Conservation (phyloP, 1,140 invertebrate species). For the Apis dorsata region DNA sequence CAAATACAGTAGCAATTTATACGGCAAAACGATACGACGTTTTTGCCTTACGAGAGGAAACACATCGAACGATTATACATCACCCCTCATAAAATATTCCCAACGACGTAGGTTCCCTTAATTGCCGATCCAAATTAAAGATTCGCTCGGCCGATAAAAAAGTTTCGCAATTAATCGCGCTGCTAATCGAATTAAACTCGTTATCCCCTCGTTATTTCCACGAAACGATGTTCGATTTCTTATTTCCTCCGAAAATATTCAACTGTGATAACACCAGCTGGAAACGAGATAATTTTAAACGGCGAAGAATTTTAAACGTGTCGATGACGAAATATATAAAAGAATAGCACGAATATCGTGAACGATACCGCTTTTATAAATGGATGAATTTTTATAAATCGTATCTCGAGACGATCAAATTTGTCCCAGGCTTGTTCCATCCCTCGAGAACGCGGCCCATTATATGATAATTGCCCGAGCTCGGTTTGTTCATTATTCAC, state of each 20-base stretch:
- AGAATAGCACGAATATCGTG: not conserved
- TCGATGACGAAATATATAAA: not conserved
- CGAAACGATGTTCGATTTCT: not conserved
- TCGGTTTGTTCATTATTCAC: conserved; percentile 40
- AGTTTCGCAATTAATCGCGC: not conserved
- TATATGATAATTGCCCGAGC: conserved; percentile 38
- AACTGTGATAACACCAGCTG: not conserved
- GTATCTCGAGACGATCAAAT: conserved; percentile 16
- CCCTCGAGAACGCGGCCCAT: conserved; percentile 16
- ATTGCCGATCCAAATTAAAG: conserved; percentile 1
- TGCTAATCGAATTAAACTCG: not conserved
- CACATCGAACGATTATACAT: not conserved
- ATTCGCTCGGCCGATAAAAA: not conserved
- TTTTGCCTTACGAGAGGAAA: not conserved
- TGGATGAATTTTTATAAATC: conserved; percentile 4
- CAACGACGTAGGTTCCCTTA: not conserved
- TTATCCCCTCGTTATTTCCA: not conserved
- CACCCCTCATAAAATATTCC: not conserved
- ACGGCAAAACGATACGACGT: not conserved
- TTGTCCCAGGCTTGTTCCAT: conserved; percentile 23
- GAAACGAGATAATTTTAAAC: not conserved
- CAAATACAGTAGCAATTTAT: not conserved
- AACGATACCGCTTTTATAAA: not conserved
- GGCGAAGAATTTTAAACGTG: not conserved
- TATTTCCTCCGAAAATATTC: not conserved